Conservation (phyloP, 1,140 invertebrate genomes). For the Ceratitis capitata region DNA sequence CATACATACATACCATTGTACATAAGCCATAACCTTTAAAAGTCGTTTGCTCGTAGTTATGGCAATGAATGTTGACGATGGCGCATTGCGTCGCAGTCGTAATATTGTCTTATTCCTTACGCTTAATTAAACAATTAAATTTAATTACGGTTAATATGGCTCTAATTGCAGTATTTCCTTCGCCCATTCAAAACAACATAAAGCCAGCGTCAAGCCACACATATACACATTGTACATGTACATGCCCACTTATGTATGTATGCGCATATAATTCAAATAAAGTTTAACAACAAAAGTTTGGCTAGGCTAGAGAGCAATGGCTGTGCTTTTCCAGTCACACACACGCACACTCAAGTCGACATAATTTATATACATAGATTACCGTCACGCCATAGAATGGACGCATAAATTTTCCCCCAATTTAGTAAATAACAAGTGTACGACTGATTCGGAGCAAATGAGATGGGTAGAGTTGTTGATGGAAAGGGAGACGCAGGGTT, state of each 20-base stretch:
- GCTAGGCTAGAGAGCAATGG: neutral
- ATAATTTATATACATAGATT: neutral
- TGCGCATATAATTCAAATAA: too few species aligned
- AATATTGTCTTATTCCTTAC: constrained; percentile 49
- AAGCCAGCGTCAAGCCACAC: neutral
- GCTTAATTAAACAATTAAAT: constrained; percentile 66
- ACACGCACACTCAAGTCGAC: neutral
- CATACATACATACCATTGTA: neutral
- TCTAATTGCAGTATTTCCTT: constrained; percentile 66
- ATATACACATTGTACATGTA: neutral
- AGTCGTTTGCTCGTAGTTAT: neutral
- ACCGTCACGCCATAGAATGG: neutral
- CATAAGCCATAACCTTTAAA: neutral
- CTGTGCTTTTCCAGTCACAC: neutral
- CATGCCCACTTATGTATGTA: neutral
- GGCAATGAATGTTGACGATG: neutral
- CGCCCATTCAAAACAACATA: constrained; percentile 45
- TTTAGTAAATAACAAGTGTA: constrained; percentile 46
- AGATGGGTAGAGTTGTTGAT: neutral
- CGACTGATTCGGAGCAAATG: neutral
- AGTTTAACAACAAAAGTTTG: neutral
- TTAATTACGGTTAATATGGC: constrained; percentile 66
- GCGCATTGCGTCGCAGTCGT: constrained; percentile 31
- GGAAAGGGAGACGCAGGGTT: neutral
- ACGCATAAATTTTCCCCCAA: constrained; percentile 39